These are phyloP conservation scores for Hystrix cristata DNA, from an alignment of 2,113 vertebrate species.

Conservation along the genomic window DNA sequence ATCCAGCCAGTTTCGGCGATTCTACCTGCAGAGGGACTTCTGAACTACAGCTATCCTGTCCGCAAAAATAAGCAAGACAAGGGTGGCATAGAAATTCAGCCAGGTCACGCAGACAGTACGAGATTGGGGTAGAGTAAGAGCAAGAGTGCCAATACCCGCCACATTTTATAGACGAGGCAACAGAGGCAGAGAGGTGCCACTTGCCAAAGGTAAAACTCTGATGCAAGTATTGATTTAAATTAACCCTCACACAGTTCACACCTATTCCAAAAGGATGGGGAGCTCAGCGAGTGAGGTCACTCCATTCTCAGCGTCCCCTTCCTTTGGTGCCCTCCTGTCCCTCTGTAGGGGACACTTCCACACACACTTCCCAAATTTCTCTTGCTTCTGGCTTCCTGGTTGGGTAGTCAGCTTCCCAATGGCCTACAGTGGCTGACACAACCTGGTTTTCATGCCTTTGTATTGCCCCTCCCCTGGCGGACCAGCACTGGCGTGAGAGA, in stretches of 20 bases:
- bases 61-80: background rate
- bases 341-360: background rate
- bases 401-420: background rate
- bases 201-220: background rate
- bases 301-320: background rate
- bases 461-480: background rate
- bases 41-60: background rate
- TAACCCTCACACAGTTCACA: fast-evolving
- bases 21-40: background rate
- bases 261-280: background rate
- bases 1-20: background rate
- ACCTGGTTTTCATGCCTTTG: background rate
- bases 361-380: background rate
- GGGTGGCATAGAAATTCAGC: background rate
- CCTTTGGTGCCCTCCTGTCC: background rate
- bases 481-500: background rate
- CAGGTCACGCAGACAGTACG: background rate
- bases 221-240: too few species aligned
- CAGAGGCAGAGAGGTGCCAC: background rate
- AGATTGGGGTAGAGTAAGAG: background rate
- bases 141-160: background rate
- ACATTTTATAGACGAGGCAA: background rate
- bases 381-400: background rate
- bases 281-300: background rate
- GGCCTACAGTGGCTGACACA: background rate